Conservation (phyloP, 2,113 vertebrate genomes). For the Dendropsophus ebraccatus region DNA sequence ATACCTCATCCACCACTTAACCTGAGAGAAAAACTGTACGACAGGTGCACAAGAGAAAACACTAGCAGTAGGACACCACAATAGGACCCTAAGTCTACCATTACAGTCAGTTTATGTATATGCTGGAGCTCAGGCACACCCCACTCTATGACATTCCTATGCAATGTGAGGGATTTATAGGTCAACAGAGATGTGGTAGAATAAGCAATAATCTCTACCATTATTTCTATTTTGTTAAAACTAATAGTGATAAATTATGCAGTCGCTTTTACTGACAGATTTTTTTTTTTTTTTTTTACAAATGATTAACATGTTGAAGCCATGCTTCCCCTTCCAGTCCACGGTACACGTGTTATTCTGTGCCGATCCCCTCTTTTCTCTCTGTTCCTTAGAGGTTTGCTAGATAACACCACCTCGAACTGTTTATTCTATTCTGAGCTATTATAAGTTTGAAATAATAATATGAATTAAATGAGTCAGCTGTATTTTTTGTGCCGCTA, state of each 20-base stretch:
- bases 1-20: too few species aligned
- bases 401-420: background rate
- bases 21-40: too few species aligned
- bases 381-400: background rate
- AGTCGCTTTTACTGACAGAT: background rate
- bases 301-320: background rate
- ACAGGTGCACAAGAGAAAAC: too few species aligned
- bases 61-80: too few species aligned
- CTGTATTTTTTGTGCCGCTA: conserved; percentile 26
- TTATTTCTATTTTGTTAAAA: background rate
- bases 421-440: conserved; percentile 10
- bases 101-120: too few species aligned
- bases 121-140: too few species aligned
- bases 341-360: background rate
- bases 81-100: too few species aligned
- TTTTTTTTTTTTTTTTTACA: background rate
- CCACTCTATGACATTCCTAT: too few species aligned
- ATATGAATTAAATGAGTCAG: conserved; percentile 40
- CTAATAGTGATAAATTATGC: background rate
- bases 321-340: background rate
- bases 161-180: too few species aligned
- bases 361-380: background rate
- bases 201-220: background rate
- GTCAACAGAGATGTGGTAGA: too few species aligned
- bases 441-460: conserved; percentile 27